phyloP scores from a whole-genome alignment of 2,113 vertebrate species.

The Cephalopterus ornatus region DNA sequence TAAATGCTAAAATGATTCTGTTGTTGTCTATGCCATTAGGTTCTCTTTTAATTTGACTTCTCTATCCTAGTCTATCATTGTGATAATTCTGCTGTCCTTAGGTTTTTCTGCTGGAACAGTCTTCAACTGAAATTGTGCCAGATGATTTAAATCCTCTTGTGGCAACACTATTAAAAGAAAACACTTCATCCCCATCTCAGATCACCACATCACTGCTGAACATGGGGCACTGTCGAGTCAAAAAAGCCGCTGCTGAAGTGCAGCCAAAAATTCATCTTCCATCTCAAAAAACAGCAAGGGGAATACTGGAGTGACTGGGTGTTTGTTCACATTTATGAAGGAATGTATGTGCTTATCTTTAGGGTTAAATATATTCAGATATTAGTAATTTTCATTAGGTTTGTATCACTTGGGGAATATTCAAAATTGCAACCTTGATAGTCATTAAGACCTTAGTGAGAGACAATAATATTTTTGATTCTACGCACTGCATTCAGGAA shows the following conservation, averaged over 20 bases:
- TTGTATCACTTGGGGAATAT: neutral
- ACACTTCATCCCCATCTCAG: neutral
- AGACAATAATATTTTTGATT: neutral
- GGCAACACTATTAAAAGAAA: neutral
- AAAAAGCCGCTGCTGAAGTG: neutral
- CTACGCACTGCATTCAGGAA: neutral
- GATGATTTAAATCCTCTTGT: conserved; percentile 11
- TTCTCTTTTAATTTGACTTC: neutral
- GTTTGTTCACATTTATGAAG: neutral
- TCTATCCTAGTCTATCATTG: neutral
- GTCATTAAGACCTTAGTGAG: neutral
- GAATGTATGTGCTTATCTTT: neutral
- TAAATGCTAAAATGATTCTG: neutral
- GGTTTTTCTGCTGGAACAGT: neutral
- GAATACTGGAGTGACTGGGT: neutral
- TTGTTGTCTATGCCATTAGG: neutral
- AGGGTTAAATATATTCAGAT: neutral
- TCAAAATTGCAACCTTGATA: neutral
- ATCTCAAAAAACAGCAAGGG: neutral
- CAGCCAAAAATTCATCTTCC: conserved; percentile 5
- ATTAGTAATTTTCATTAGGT: neutral
- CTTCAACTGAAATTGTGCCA: neutral
- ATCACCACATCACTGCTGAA: neutral
- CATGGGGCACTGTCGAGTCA: neutral
- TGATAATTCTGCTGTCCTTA: neutral